phyloP scores from a whole-genome alignment of 2,113 vertebrate genomes.

The Hippocampus abdominalis region DNA sequence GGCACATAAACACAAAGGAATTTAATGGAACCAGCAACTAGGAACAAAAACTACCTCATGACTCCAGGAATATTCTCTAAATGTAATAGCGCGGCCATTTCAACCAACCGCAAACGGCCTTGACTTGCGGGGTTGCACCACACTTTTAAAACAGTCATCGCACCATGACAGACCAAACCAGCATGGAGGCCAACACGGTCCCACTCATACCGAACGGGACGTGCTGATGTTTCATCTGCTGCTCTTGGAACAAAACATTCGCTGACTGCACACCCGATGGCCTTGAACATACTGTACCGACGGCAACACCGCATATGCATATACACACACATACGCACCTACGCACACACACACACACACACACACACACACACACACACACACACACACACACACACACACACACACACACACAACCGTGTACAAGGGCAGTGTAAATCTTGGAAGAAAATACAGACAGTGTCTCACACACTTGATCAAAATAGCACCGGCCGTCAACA shows the following conservation, averaged over 20 bases:
- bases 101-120: conserved; percentile 43
- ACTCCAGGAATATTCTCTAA: conserved; percentile 36
- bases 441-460: not conserved
- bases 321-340: not conserved
- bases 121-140: conserved; percentile 18
- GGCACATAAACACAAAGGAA: not conserved
- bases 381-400: not conserved
- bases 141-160: conserved; percentile 46
- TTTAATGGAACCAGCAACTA: conserved; percentile 11
- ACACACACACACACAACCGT: not conserved
- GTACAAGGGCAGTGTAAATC: not conserved
- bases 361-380: too few relatives aligned
- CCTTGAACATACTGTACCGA: conserved; percentile 48
- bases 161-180: conserved; percentile 45
- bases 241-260: conserved; percentile 49
- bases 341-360: too few relatives aligned
- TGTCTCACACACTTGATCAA: not conserved
- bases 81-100: conserved; percentile 50
- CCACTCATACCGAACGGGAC: conserved; percentile 48
- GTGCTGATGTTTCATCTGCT: conserved; percentile 54
- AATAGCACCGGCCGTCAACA: not conserved
- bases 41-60: conserved; percentile 3
- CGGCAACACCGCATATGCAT: conserved; percentile 7
- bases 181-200: conserved; percentile 39
- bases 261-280: conserved; percentile 60